Conservation (phyloP, 2,888 invertebrate genomes). For the Oligia latruncula region DNA sequence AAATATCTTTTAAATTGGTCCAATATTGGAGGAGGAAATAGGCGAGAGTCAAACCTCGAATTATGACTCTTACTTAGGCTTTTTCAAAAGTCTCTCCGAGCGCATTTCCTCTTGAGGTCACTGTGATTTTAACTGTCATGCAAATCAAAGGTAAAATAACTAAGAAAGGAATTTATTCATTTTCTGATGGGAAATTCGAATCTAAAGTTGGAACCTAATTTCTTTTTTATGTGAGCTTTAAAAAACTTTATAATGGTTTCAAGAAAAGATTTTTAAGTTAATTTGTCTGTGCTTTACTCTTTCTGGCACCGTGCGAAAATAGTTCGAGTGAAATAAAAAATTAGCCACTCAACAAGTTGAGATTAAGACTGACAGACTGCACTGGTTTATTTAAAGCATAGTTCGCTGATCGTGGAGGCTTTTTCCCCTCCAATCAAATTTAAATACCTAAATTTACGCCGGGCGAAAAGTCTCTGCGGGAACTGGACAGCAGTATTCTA, state of each 20-base stretch:
- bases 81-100: too few relatives aligned
- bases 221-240: not conserved
- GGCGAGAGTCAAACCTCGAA: too few relatives aligned
- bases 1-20: too few relatives aligned
- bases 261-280: not conserved
- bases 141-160: too few relatives aligned
- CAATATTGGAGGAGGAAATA: too few relatives aligned
- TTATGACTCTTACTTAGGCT: too few relatives aligned
- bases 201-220: not conserved
- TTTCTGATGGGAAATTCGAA: not conserved
- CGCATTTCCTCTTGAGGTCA: too few relatives aligned
- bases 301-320: not conserved
- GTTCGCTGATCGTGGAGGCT: not conserved
- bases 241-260: not conserved
- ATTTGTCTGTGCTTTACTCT: not conserved
- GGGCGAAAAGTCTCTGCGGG: not conserved
- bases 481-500: not conserved
- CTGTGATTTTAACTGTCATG: too few relatives aligned
- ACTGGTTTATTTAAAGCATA: not conserved
- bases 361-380: not conserved
- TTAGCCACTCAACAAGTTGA: not conserved
- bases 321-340: not conserved
- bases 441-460: not conserved
- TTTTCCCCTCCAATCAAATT: not conserved
- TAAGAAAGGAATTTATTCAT: not conserved